Percentiles rank a stretch among this genome's conserved stretches.
Conservation (phyloP, 1,140 invertebrate species). For the Zaprionus lachaisei region DNA sequence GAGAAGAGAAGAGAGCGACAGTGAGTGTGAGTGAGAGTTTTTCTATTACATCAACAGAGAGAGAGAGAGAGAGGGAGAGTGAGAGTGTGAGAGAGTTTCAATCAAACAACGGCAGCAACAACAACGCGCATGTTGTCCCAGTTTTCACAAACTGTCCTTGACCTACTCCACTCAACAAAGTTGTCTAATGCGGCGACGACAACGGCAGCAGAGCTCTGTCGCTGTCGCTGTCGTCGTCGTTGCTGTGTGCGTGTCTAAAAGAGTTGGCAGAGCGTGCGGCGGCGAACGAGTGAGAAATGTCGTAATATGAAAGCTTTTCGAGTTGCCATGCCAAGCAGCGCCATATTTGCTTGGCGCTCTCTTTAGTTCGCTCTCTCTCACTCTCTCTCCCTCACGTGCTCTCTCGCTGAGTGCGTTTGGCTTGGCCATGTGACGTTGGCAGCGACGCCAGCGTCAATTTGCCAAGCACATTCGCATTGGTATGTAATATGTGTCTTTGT, state of each 20-base stretch:
- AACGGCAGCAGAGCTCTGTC: not conserved
- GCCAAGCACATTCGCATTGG: conserved; percentile 5
- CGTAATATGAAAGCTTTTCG: conserved; percentile 79
- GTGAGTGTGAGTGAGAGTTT: conserved; percentile 43
- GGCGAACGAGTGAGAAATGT: conserved; percentile 51
- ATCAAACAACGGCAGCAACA: conserved; percentile 54
- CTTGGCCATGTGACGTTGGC: conserved; percentile 36
- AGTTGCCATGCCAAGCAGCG: conserved; percentile 57
- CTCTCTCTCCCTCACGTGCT: not conserved
- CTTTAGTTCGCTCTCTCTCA: not conserved
- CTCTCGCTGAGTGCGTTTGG: conserved; percentile 3
- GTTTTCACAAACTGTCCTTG: conserved; percentile 84
- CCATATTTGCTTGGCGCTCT: conserved; percentile 22
- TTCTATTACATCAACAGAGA: conserved; percentile 27
- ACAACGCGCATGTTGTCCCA: conserved; percentile 81
- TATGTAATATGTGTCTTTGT: conserved; percentile 16
- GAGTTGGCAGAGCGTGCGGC: conserved; percentile 38
- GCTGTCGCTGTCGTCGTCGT: not conserved
- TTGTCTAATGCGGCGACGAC: conserved; percentile 70
- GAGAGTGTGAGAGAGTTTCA: conserved; percentile 58
- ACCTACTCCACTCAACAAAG: conserved; percentile 84
- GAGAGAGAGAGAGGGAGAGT: not conserved
- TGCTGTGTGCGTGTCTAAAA: conserved; percentile 43
- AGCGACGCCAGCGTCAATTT: conserved; percentile 32
- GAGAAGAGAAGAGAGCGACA: conserved; percentile 27